Conservation (phyloP, 1,140 invertebrate species). For the Ips typographus region DNA sequence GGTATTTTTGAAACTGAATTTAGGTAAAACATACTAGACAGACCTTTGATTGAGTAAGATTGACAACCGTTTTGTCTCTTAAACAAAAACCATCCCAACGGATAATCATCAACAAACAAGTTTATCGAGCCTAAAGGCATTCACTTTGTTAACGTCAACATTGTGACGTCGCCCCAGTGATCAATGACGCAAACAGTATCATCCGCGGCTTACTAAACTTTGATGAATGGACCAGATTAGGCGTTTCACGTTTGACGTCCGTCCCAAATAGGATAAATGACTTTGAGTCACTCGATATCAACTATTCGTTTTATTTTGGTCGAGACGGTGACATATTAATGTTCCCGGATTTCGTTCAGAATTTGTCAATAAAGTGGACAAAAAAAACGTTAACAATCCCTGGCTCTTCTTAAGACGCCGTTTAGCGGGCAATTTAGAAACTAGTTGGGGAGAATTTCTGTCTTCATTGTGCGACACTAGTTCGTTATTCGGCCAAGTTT, state of each 20-base stretch:
- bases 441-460: neutral
- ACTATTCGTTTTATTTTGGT: constrained; percentile 8
- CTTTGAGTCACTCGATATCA: constrained; percentile 11
- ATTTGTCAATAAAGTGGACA: too few relatives aligned
- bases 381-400: too few relatives aligned
- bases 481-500: constrained; percentile 6
- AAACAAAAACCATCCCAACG: too few relatives aligned
- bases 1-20: too few relatives aligned
- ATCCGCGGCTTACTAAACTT: constrained; percentile 16
- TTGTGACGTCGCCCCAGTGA: constrained; percentile 12
- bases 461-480: neutral
- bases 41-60: too few relatives aligned
- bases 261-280: constrained; percentile 3
- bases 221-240: constrained; percentile 16
- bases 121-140: neutral
- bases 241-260: constrained; percentile 19
- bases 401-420: too few relatives aligned
- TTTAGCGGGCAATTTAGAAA: neutral
- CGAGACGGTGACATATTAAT: constrained; percentile 5
- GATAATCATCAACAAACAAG: neutral
- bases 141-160: constrained; percentile 22
- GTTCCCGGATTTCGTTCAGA: neutral
- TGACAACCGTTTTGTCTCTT: too few relatives aligned
- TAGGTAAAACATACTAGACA: too few relatives aligned
- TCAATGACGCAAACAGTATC: constrained; percentile 19